Base-by-base conservation (phyloP, 2,888 invertebrate genomes). In the Patella ulyssiponensis region DNA sequence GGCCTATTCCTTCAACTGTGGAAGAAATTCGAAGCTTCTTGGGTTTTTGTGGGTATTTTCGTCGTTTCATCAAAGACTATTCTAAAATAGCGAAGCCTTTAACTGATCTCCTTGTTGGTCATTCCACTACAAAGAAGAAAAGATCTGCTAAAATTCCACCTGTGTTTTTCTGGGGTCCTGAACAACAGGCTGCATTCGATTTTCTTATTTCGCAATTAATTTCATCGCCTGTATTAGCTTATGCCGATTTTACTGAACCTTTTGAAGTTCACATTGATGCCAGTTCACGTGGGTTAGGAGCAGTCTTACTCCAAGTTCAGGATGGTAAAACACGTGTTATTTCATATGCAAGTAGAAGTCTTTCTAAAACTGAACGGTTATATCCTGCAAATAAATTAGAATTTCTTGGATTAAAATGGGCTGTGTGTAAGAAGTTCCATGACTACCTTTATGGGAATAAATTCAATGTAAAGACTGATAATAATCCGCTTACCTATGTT, bases 11-110 rank as follows among this genome's bases (percentile, higher is more conserved):
- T 17, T 27, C 71, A 52, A 76, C 54, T 15, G 69, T 77, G 5
- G 76, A 76, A 14, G 69, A 82, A 71, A 51, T 81, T 51, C n/a
- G 81, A 9, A n/a, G 64, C 14, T 84, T 81, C 54, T 64, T 84
- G 11, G 83, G 82, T 12, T 75, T 83, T 56, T 76, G 78, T 5
- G 79, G 79, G 9, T 84, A 82, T 76, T 81, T 81, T 69, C n/a
- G 81, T 15, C 53, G 80, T 17, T 84, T 81, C 74, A 70, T 84
- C 1, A 14, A 77, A 33, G 75, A 78, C 33, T 83, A 82, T 75
- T 76, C 79, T n/a, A 70, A 77, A 27, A 81, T 82, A 51, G 80
- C 82, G 17, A 77, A 56, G 52, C 83, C 81, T 9, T 76, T 85
- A 15, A 52, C 77, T 74, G 73, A 76, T 20, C 74, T 83, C 17